These are phyloP conservation scores for Gryllus longicercus DNA, from an alignment of 2,888 invertebrate genomes.

Conservation along the genomic window DNA sequence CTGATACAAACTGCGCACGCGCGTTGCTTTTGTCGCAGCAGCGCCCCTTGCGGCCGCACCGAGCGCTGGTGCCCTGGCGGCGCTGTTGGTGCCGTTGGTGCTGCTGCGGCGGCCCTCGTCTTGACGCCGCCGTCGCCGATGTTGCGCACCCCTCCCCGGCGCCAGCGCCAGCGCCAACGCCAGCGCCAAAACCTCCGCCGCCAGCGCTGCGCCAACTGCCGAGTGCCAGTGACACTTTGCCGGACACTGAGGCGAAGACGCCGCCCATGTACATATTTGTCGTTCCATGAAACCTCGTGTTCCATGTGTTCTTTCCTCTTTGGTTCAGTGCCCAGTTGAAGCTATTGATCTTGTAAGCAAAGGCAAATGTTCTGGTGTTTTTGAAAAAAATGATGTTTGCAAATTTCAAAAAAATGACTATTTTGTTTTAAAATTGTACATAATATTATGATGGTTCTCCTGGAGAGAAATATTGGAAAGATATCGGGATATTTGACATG, in stretches of 20 bases:
- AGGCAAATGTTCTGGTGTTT: neutral
- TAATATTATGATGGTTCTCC: neutral
- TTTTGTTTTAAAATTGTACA: neutral
- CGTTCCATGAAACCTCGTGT: neutral
- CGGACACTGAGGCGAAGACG: neutral
- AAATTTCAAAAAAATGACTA: neutral
- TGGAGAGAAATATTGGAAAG: neutral
- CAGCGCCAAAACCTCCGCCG: neutral
- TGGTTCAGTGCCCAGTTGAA: neutral
- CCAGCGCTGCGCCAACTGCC: neutral
- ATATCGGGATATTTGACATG: neutral
- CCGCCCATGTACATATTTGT: slow-evolving; percentile 9
- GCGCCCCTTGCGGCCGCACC: neutral
- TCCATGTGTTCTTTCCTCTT: slow-evolving; percentile 6
- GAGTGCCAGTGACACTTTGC: neutral
- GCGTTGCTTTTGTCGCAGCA: neutral
- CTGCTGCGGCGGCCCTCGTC: neutral
- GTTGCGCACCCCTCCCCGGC: neutral
- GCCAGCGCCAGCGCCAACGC: neutral
- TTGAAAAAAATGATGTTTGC: neutral
- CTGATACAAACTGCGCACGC: no score
- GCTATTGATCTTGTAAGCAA: neutral
- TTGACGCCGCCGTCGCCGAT: neutral
- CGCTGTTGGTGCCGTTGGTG: neutral
- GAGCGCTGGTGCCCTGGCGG: neutral